These are phyloP conservation scores for Lamellibrachia luymesi DNA, from an alignment of 1,140 invertebrate species.

Conservation along the genomic window DNA sequence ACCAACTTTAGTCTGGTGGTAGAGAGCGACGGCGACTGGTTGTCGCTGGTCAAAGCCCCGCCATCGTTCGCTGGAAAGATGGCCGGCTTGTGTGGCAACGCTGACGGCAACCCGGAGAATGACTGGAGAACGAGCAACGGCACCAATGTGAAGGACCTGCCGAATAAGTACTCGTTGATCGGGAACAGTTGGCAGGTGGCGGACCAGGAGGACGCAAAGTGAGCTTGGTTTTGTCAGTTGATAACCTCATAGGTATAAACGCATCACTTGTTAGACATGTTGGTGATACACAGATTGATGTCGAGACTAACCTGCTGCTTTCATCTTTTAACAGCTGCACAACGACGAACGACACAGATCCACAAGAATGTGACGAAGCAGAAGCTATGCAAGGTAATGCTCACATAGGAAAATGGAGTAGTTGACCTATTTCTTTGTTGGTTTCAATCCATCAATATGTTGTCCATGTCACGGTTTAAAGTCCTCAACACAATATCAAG, in stretches of 20 bases:
- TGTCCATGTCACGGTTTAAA: too few relatives aligned
- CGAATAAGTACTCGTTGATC: background rate
- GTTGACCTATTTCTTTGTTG: too few relatives aligned
- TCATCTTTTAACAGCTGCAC: background rate
- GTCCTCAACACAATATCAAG: too few relatives aligned
- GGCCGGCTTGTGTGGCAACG: conserved; percentile 79
- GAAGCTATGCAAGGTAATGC: background rate
- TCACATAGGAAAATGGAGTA: background rate
- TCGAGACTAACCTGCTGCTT: background rate
- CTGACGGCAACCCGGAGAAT: conserved; percentile 77
- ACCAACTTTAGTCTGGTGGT: conserved; percentile 5
- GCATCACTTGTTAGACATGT: too few relatives aligned
- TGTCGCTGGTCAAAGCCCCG: background rate
- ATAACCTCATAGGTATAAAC: background rate
- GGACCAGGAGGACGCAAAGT: background rate
- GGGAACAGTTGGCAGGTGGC: conserved; percentile 15
- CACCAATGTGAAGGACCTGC: background rate
- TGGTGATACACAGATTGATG: too few relatives aligned
- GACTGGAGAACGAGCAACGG: conserved; percentile 64
- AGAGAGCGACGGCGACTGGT: conserved; percentile 13
- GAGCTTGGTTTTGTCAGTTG: background rate
- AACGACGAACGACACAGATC: background rate
- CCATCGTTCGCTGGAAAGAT: conserved; percentile 62
- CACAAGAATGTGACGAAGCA: background rate
- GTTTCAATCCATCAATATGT: too few relatives aligned